Evolutionary conservation across 2,113 vertebrate genomes (phyloP).

Genomic region (Paedocypris sp.): DNA sequence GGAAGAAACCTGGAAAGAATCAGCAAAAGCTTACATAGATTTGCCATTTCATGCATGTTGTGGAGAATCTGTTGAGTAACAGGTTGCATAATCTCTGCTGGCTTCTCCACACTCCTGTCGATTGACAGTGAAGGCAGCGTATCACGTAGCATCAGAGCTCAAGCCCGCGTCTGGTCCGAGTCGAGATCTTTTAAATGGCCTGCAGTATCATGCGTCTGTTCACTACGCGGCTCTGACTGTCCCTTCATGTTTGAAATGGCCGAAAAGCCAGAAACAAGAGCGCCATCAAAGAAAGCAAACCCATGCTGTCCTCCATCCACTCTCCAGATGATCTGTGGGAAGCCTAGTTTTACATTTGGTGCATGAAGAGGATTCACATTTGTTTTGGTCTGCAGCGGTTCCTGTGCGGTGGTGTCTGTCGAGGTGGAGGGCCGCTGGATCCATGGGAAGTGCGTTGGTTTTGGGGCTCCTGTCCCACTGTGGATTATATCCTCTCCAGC

Average conservation of each 20-base stretch:
- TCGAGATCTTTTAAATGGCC: too few species aligned
- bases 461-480: slow-evolving; percentile 31
- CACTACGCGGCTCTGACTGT: slow-evolving; percentile 14
- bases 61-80: slow-evolving; percentile 2
- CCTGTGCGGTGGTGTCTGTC: slow-evolving; percentile 10
- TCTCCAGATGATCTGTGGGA: not conserved
- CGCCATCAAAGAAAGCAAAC: slow-evolving; percentile 27
- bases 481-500: slow-evolving; percentile 34
- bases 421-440: slow-evolving; percentile 4
- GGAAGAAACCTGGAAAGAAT: slow-evolving; percentile 15
- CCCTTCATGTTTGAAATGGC: slow-evolving; percentile 9
- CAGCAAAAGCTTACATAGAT: slow-evolving; percentile 9
- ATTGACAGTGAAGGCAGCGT: slow-evolving; percentile 3
- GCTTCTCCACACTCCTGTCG: slow-evolving; percentile 9
- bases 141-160: too few species aligned
- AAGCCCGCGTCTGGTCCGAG: too few species aligned
- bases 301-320: slow-evolving; percentile 17
- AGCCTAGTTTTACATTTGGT: not conserved
- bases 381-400: slow-evolving; percentile 22
- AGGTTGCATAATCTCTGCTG: slow-evolving; percentile 14
- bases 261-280: not conserved
- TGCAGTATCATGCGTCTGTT: too few species aligned
- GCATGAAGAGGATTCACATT: not conserved
- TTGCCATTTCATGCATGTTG: slow-evolving; percentile 4
- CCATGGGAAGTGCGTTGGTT: slow-evolving; percentile 4